phyloP scores from a whole-genome alignment of 2,113 vertebrate genomes.

The Callocephalon fimbriatum region DNA sequence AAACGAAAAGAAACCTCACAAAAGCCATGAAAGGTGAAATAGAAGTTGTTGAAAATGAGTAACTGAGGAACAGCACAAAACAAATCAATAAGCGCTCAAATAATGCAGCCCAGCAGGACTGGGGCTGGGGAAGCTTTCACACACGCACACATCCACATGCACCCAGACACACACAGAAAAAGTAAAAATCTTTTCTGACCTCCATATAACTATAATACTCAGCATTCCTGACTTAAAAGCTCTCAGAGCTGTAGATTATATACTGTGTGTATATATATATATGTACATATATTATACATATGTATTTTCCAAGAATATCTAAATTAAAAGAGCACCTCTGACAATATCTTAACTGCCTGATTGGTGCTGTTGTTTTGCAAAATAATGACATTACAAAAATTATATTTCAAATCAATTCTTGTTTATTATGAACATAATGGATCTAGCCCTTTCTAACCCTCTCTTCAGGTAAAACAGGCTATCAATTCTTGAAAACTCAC shows the following conservation, averaged over 20 bases:
- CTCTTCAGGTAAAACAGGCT: conserved; percentile 76
- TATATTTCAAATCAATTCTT: conserved; percentile 73
- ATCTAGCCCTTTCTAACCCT: conserved; percentile 84
- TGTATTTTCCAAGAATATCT: conserved; percentile 78
- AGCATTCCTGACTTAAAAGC: conserved; percentile 85
- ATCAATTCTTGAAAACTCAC: conserved; percentile 71
- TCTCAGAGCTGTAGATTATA: conserved; percentile 86
- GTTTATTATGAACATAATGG: conserved; percentile 76
- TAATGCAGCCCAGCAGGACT: conserved; percentile 72
- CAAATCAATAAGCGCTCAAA: conserved; percentile 69
- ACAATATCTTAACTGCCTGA: conserved; percentile 80
- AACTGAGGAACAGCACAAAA: conserved; percentile 71
- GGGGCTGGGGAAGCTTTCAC: conserved; percentile 44
- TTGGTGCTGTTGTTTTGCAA: conserved; percentile 76
- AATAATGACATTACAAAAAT: conserved; percentile 79
- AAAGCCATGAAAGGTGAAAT: conserved; percentile 55
- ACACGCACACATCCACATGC: not conserved
- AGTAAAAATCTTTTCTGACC: conserved; percentile 79
- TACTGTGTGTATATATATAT: conserved; percentile 84
- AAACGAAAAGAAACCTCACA: conserved; percentile 34
- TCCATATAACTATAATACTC: conserved; percentile 84
- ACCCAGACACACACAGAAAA: conserved; percentile 60
- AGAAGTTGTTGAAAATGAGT: conserved; percentile 45
- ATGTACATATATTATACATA: conserved; percentile 85
- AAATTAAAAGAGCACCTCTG: conserved; percentile 82